Evolutionary conservation across 2,113 vertebrate genomes (phyloP).

Genomic region (Pteruthius melanotis): DNA sequence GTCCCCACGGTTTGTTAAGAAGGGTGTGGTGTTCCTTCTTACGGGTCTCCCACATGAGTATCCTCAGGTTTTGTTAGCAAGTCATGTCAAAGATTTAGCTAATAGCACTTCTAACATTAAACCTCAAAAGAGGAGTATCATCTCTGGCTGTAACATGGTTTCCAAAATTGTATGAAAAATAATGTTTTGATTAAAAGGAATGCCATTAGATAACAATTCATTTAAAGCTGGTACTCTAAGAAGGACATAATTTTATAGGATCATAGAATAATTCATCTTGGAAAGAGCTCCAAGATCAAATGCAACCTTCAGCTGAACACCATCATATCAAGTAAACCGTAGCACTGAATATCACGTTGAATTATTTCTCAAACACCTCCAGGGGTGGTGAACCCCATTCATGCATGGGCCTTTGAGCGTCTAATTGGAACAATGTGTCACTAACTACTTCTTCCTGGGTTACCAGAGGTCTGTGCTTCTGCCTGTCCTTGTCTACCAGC

Average conservation of each 20-base stretch:
- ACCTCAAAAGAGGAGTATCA: not conserved
- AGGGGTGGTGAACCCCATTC: not conserved
- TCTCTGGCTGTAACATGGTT: not conserved
- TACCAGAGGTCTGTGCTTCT: not conserved
- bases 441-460: not conserved
- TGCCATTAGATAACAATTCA: not conserved
- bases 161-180: not conserved
- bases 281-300: not conserved
- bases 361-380: not conserved
- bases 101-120: not conserved
- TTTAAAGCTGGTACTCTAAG: not conserved
- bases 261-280: not conserved
- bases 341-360: not conserved
- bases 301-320: not conserved
- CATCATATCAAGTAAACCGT: not conserved
- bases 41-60: accelerated
- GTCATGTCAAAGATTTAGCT: not conserved
- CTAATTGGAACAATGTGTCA: not conserved
- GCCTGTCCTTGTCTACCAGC: too few relatives aligned
- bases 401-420: too few relatives aligned
- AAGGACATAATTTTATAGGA: accelerated
- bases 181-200: not conserved
- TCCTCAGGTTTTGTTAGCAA: not conserved
- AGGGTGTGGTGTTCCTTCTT: too few relatives aligned
- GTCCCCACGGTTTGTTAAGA: not conserved